These are phyloP conservation scores for Ichneumon xanthorius DNA, from an alignment of 2,888 invertebrate species.

Conservation along the genomic window DNA sequence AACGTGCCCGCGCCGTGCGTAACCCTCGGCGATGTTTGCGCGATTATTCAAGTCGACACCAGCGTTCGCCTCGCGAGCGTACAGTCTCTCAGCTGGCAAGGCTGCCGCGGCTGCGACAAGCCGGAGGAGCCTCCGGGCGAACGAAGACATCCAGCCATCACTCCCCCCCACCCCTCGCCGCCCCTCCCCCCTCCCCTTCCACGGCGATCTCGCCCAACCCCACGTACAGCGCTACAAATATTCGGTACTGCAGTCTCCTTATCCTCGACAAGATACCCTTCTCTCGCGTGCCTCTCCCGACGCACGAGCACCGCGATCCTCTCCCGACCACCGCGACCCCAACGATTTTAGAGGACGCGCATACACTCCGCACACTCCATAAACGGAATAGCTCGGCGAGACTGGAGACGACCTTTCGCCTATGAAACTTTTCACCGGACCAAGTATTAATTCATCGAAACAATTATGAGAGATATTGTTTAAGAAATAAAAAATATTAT, in stretches of 20 bases:
- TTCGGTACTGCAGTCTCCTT: constrained; percentile 17
- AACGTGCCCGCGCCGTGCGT: constrained; percentile 6
- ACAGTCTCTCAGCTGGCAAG: not conserved
- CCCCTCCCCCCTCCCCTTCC: not conserved
- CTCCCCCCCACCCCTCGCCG: not conserved
- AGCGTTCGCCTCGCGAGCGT: not conserved
- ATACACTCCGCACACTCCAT: not conserved
- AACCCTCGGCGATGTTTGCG: constrained; percentile 63
- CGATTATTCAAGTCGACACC: constrained; percentile 69
- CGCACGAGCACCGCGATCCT: not conserved
- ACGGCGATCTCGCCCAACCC: not conserved
- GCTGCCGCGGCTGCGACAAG: not conserved
- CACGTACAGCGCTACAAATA: constrained; percentile 5
- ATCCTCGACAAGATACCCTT: not conserved
- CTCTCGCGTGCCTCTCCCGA: not conserved
- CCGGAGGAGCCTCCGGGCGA: constrained; percentile 2
- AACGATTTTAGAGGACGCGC: not conserved
- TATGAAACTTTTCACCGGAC: not conserved
- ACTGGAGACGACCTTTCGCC: not conserved
- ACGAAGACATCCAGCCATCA: constrained; percentile 24
- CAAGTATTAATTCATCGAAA: too few species aligned
- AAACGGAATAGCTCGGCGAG: constrained; percentile 7
- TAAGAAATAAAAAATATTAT: too few species aligned
- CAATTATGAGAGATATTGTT: too few species aligned
- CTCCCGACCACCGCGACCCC: not conserved